Evolutionary conservation across 1,140 invertebrate species (phyloP).

Genomic region (Adelges cooleyi): DNA sequence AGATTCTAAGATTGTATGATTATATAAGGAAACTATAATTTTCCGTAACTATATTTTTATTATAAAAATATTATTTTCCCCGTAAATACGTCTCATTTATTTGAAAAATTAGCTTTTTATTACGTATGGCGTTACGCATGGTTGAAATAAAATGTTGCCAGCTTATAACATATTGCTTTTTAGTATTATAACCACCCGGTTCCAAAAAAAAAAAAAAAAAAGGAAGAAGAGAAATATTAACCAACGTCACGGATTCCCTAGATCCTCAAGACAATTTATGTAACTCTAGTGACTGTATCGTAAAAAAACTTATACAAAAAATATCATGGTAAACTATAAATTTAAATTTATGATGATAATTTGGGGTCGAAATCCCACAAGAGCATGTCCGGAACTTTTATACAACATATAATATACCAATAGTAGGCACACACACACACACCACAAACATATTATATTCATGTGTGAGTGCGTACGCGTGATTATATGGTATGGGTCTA

Average conservation of each 20-base stretch:
- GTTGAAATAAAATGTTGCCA: constrained; percentile 23
- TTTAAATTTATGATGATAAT: constrained; percentile 27
- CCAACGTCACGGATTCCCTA: constrained; percentile 23
- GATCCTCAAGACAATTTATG: constrained; percentile 25
- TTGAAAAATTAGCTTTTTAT: too few relatives aligned
- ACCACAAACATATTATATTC: background rate
- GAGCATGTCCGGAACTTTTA: constrained; percentile 16
- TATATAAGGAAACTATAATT: too few relatives aligned
- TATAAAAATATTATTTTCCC: too few relatives aligned
- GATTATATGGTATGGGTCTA: too few relatives aligned
- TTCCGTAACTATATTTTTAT: too few relatives aligned
- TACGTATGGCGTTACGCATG: constrained; percentile 18
- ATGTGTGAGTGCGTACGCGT: too few relatives aligned
- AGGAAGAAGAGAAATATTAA: constrained; percentile 12
- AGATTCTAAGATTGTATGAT: too few relatives aligned
- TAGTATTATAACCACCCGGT: constrained; percentile 18
- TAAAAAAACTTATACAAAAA: constrained; percentile 4
- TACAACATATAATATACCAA: background rate
- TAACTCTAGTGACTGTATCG: constrained; percentile 22
- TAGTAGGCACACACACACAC: background rate
- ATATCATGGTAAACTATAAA: background rate
- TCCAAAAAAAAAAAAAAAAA: background rate
- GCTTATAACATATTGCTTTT: constrained; percentile 26
- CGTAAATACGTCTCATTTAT: too few relatives aligned
- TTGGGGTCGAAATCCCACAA: constrained; percentile 8